Base-by-base conservation (phyloP, 2,113 vertebrate species). In the Syngnathoides biaculeatus region DNA sequence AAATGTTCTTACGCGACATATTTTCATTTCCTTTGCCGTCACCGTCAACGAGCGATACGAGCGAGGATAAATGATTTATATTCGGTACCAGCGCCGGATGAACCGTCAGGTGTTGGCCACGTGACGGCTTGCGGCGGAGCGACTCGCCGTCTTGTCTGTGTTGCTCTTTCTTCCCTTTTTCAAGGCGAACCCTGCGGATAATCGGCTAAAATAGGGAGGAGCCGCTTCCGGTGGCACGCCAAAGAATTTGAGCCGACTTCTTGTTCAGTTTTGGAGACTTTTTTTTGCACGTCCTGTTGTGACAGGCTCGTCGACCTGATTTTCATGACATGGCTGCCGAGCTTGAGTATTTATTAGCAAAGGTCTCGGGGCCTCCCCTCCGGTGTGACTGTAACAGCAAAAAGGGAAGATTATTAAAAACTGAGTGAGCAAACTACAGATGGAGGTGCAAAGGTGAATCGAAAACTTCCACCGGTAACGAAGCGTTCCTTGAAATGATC, bases 341-440 rank as follows among this genome's bases (percentile, higher is more conserved):
- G 75, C 66, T 48, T n/a, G 63, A 58, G 70, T 79, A 73, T 81
- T 86, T 80, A 83, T 84, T 76, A 78, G 68, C 7, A 78, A 38
- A 67, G 52, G 59, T 69, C 84, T 69, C 61, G 68, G 48, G 78
- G 82, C 78, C 78, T 64, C 72, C 81, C 79, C 79, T 83, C 48
- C 56, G 42, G 80, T 48, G 72, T 27, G 71, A 78, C 71, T 68
- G 67, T 67, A 77, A 78, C 57, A 65, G 71, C 70, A 63, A 79
- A 64, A 69, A 40, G 47, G 62, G 19, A 50, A 58, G 59, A 59
- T 68, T 61, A 72, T 77, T 71, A 63, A 63, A 45, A 13, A 69
- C 35, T 64, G 40, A 38, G 52, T 4, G 0, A 22, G 60, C 2
- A 45, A 73, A 78, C 69, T 58, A 79, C 52, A 64, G 67, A 59